Percentiles rank a stretch among this genome's conserved stretches.
Evolutionary conservation across 1,140 invertebrate genomes (phyloP).

Genomic region (Drosophila nannoptera): DNA sequence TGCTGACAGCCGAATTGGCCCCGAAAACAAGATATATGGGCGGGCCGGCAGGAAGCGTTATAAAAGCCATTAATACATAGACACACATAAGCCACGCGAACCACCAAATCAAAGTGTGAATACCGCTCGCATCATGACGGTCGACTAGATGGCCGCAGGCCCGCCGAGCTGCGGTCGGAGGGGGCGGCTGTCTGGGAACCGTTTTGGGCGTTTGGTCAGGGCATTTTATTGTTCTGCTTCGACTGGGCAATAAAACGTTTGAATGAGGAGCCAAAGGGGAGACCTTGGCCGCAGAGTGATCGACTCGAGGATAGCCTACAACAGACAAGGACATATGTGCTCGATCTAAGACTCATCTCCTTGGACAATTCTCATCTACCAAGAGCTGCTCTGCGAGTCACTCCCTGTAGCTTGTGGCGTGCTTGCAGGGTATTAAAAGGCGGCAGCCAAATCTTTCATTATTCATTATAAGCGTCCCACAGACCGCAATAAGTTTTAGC

Average conservation of each 20-base stretch:
- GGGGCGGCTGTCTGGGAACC: neutral
- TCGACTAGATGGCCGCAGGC: conserved; percentile 7
- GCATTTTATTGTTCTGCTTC: conserved; percentile 12
- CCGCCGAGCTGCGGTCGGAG: neutral
- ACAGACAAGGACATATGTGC: neutral
- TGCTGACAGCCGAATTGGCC: conserved; percentile 69
- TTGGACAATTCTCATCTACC: too few species aligned
- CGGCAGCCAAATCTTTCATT: conserved; percentile 70
- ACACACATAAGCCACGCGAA: conserved; percentile 13
- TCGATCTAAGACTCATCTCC: too few species aligned
- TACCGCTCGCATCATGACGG: conserved; percentile 46
- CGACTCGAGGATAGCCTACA: neutral
- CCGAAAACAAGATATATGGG: conserved; percentile 32
- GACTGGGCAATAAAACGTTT: conserved; percentile 3
- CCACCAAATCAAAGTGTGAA: conserved; percentile 71
- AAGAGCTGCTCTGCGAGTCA: too few species aligned
- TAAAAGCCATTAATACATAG: conserved; percentile 70
- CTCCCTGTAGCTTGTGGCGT: neutral
- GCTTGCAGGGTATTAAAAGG: conserved; percentile 45
- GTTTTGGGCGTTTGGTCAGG: neutral
- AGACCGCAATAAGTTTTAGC: conserved; percentile 67
- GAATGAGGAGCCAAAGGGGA: neutral
- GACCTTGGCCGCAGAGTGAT: neutral
- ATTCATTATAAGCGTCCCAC: conserved; percentile 69
- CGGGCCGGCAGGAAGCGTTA: conserved; percentile 55